Evolutionary conservation across 2,113 vertebrate species (phyloP).

Genomic region (Sinocyclocheilus anophthalmus): DNA sequence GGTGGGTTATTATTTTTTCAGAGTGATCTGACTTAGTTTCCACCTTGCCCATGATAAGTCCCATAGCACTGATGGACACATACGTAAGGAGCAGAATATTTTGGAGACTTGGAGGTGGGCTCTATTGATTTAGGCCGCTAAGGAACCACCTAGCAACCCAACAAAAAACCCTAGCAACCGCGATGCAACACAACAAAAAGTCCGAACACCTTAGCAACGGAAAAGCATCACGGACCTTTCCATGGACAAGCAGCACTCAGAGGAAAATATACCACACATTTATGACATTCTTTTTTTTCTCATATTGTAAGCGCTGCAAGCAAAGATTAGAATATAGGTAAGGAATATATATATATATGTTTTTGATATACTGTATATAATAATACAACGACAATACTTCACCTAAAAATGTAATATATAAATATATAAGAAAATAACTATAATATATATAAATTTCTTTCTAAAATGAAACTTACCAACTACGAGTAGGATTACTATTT

Average conservation of each 20-base stretch:
- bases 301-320: too few relatives aligned
- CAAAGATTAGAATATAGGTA: too few relatives aligned
- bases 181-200: not conserved
- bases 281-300: not conserved
- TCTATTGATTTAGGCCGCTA: not conserved
- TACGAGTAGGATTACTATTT: not conserved
- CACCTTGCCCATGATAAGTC: too few relatives aligned
- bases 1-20: too few relatives aligned
- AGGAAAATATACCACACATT: not conserved
- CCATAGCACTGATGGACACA: not conserved
- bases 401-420: too few relatives aligned
- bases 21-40: too few relatives aligned
- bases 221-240: not conserved
- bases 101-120: not conserved
- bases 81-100: not conserved
- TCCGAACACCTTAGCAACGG: constrained; percentile 11
- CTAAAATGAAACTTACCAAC: not conserved
- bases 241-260: not conserved
- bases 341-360: too few relatives aligned
- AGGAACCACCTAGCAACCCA: constrained; percentile 3
- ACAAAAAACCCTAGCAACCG: not conserved
- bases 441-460: too few relatives aligned
- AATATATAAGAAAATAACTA: not conserved
- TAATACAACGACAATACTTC: too few relatives aligned
- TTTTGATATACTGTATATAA: too few relatives aligned